Percentiles rank a stretch among this genome's conserved stretches.
phyloP scores from a whole-genome alignment of 2,888 invertebrate species.

The Rhingia campestris region DNA sequence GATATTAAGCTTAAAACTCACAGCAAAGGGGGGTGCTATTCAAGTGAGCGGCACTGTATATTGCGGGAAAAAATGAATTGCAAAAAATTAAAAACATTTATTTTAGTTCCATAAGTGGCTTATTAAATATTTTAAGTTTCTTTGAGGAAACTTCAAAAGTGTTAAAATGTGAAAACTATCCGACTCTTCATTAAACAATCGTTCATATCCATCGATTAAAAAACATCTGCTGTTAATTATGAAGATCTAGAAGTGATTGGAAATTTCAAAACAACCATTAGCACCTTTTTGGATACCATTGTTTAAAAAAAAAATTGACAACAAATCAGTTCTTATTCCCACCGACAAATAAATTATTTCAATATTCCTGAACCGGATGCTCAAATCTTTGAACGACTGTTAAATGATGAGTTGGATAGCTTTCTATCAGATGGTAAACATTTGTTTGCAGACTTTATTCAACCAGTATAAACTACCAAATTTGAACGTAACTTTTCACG shows the following conservation, averaged over 20 bases:
- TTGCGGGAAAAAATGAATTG: conserved; percentile 2
- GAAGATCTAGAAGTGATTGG: too few species aligned
- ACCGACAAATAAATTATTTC: conserved; percentile 39
- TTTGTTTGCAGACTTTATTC: conserved; percentile 25
- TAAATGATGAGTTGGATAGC: conserved; percentile 22
- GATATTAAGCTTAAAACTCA: too few species aligned
- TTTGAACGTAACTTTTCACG: conserved; percentile 25
- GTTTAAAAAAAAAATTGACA: too few species aligned
- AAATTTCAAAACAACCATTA: too few species aligned
- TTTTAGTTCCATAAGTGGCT: conserved; percentile 33
- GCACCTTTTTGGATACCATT: too few species aligned
- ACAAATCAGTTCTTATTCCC: conserved; percentile 22
- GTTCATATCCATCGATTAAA: too few species aligned
- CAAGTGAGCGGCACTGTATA: too few species aligned
- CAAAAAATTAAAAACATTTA: conserved; percentile 40
- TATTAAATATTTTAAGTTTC: conserved; percentile 22
- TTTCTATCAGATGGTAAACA: conserved; percentile 13
- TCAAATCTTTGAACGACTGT: conserved; percentile 30
- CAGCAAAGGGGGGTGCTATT: too few species aligned
- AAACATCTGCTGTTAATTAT: too few species aligned
- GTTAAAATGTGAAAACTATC: conserved; percentile 2
- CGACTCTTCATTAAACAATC: conserved; percentile 33
- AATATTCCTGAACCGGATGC: conserved; percentile 32
- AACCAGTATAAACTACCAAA: neutral
- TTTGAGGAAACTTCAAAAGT: too few species aligned